Base-by-base conservation (phyloP, 2,797 vertebrate species). In the Xenopus petersii region DNA sequence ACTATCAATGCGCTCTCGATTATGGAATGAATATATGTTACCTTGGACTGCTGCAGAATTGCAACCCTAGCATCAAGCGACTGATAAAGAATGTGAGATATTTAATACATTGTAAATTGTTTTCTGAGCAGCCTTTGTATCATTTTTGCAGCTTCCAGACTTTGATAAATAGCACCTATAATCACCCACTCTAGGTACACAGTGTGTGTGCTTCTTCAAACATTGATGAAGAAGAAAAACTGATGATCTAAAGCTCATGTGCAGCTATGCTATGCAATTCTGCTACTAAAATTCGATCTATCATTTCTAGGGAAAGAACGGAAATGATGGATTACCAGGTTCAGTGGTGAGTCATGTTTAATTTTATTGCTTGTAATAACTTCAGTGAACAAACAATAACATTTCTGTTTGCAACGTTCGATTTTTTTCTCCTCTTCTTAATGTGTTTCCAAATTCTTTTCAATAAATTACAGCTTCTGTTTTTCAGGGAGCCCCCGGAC, bases 241-340 rank as follows among this genome's bases (percentile, higher is more conserved):
- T 79, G 77, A 79, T 79, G 71, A 79, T 79, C 71, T 79, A 74
- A 79, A 79, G 74, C 77, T 79, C 71, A 79, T 74, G 71, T 79
- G 77, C 71, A 16, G 65, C 77, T 74, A 64, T 79, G 77, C 77
- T 74, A 74, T 74, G 71, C 71, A 74, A 79, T 79, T 79, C 55
- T 66, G 47, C 55, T 4, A 74, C 71, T 79, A 70, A 79, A 79
- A 79, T 79, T 64, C 62, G 51, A 79, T 79, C 73, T 79, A 74
- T 79, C 77, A 79, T 79, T 87, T 82, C 81, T 88, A 99, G 97
- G 98, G 98, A 79, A 89, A 92, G 86, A 90, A 93, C 80, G 97
- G 97, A 86, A 97, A 95, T 89, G 95, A 98, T 88, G 98, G 98
- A 84, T 91, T 94, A 85, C 94, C 95, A 56, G 98, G 97, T 86